Evolutionary conservation across 2,888 invertebrate genomes (phyloP), one percentile per base, ranked within the genome.

Genomic region (Caprella mutica): DNA sequence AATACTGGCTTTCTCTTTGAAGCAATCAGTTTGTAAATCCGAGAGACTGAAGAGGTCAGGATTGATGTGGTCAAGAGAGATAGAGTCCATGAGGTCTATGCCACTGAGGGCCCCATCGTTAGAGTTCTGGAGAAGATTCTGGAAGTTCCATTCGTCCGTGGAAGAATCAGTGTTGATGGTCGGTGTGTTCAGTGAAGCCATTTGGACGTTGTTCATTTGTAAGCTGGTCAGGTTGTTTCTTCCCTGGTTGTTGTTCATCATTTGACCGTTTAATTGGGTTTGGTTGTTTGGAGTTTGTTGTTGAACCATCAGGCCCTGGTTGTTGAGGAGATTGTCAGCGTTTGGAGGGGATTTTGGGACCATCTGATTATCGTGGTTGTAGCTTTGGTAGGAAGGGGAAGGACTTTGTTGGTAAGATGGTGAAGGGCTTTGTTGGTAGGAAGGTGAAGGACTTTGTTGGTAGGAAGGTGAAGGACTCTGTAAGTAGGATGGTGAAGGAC

Each of bases 401-500:
- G 29, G 44, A 19, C 46, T 35, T n/a, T 46, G 35, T 19, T 26
- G 21, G 19, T 55, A 46, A 26, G 33, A 43, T 21, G 55, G 40
- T 21, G 12, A 46, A 6, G 19, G 12, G 2, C 33, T 46, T 9
- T 30, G 19, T 9, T 42, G 24, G 24, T 46, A 33, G 44, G 33
- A 55, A 21, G 40, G 55, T 5, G 55, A 42, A 21, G 44, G 26
- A n/a, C 23, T 29, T 17, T 33, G 30, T 51, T 19, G 30, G 27
- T 23, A 6, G 17, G 40, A 46, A 29, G 40, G 46, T 1, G 23
- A 30, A 6, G 43, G 55, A 21, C 27, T 24, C 2, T 40, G n/a
- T n/a, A n/a, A 23, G 23, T 30, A 29, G 12, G 40, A 42, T n/a
- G 55, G 55, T 17, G 55, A 55, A 21, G 55, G 55, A 17, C 30